Evolutionary conservation across 2,113 vertebrate genomes (phyloP), one percentile per base, ranked within the genome.

Genomic region (Brachyhypopomus gauderio): DNA sequence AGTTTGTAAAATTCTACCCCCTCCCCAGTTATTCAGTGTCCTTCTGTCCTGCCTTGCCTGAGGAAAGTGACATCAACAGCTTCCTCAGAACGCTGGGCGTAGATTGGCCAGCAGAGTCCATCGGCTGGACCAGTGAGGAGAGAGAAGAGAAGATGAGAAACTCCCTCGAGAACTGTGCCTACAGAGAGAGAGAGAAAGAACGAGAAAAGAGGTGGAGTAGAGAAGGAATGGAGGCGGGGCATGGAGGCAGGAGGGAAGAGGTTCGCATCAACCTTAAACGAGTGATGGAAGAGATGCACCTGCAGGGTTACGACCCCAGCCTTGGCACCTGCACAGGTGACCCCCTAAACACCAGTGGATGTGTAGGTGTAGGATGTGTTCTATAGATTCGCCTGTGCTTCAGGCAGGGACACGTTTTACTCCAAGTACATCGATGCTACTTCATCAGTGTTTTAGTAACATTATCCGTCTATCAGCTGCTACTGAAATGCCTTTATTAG

Each of bases 251-350:
- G 0, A 88, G 89, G 14, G 88, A 83, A 27, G 86, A 71, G 3
- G 79, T 93, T 34, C 88, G 88, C 60, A 83, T 94, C 71, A 94
- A 92, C 83, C 79, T 98, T 83, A 96, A 93, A 83, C 89, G 87
- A 59, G 94, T 95, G 1, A 80, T 94, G 60, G 89, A 94, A 85
- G 89, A 96, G 80, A 93, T 89, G 78, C 87, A 83, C 14, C 38
- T 95, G 75, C 89, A 88, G 78, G 96, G 96, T 85, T 98, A 97
- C 0, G 97, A 98, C 87, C 94, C 95, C 75, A 97, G 93, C 45
- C 89, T 97, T 0, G 84, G 85, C 45, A 88, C 85, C 62, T 86
- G 73, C 74, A 86, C 87, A 86, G 90, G 88, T 89, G 25, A 87
- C 16, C 0, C 0, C 16, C 20, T 20, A 1, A 2, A 7, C 22